These are phyloP conservation scores for Acropternis orthonyx DNA, from an alignment of 2,797 vertebrate genomes.

Conservation along the genomic window DNA sequence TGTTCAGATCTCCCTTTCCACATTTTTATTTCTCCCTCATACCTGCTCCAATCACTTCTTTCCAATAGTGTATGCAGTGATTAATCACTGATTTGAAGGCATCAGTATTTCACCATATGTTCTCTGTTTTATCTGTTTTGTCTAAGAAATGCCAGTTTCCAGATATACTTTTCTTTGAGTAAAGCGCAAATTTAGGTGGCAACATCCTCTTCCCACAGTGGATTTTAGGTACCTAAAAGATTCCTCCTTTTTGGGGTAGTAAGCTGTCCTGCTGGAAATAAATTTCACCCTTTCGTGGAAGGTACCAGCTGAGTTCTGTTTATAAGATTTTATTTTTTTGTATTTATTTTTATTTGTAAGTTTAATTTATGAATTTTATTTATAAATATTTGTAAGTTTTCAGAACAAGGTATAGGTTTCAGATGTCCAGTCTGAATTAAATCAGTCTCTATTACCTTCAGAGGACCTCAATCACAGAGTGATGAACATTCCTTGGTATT, in stretches of 20 bases:
- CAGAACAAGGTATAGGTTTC: not conserved
- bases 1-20: not conserved
- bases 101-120: not conserved
- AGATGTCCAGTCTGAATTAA: not conserved
- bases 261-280: not conserved
- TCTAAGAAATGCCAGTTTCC: not conserved
- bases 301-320: not conserved
- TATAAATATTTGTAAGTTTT: not conserved
- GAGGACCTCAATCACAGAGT: not conserved
- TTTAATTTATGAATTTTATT: not conserved
- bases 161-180: not conserved
- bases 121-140: not conserved
- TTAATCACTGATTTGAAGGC: not conserved
- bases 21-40: not conserved
- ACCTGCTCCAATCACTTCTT: not conserved
- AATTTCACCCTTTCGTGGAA: not conserved
- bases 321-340: not conserved
- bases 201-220: not conserved
- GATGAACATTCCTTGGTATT: not conserved
- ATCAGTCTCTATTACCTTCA: not conserved
- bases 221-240: not conserved
- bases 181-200: not conserved
- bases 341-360: not conserved
- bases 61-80: not conserved
- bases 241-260: not conserved